These are phyloP conservation scores for Palythoa grandis DNA, from an alignment of 92 coral and sea anemone species.

Conservation along the genomic window DNA sequence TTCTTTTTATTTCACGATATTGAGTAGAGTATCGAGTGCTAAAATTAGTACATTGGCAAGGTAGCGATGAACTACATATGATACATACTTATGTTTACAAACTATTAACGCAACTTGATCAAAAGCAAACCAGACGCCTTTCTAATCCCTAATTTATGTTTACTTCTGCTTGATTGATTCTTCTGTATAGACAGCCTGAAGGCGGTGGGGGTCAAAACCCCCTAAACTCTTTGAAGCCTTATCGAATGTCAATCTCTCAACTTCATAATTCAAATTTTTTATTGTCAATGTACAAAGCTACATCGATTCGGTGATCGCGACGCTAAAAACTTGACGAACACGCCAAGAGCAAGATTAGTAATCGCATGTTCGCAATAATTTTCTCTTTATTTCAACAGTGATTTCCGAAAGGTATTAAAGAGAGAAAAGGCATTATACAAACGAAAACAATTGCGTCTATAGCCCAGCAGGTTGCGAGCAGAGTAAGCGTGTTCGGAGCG, in stretches of 20 bases:
- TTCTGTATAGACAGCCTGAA: constrained; percentile 32
- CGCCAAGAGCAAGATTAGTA: not conserved
- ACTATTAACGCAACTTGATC: not conserved
- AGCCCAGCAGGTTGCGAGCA: constrained; percentile 15
- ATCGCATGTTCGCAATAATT: not conserved
- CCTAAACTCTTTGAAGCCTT: not conserved
- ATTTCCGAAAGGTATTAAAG: constrained; percentile 21
- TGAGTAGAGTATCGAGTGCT: not conserved
- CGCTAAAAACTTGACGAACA: not conserved
- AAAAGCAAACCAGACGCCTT: constrained; percentile 29
- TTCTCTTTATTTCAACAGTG: not conserved
- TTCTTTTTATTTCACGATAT: not conserved
- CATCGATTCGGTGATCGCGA: constrained; percentile 8
- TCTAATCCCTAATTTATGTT: constrained; percentile 28
- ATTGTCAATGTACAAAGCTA: constrained; percentile 27
- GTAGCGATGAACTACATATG: not conserved
- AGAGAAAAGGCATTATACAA: constrained; percentile 1
- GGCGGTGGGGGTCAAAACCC: constrained; percentile 21
- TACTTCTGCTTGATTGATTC: constrained; percentile 36
- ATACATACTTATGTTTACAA: constrained; percentile 8
- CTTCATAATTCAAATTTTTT: constrained; percentile 39
- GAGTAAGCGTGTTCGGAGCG: constrained; percentile 13
- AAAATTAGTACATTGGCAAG: not conserved
- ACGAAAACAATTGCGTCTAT: constrained; percentile 11
- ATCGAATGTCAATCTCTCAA: constrained; percentile 41